A percentile compares a stretch with the other conserved stretches of the same genome.
These are phyloP conservation scores for Vanacampus margaritifer DNA, from an alignment of 2,113 vertebrate genomes.

Conservation along the genomic window DNA sequence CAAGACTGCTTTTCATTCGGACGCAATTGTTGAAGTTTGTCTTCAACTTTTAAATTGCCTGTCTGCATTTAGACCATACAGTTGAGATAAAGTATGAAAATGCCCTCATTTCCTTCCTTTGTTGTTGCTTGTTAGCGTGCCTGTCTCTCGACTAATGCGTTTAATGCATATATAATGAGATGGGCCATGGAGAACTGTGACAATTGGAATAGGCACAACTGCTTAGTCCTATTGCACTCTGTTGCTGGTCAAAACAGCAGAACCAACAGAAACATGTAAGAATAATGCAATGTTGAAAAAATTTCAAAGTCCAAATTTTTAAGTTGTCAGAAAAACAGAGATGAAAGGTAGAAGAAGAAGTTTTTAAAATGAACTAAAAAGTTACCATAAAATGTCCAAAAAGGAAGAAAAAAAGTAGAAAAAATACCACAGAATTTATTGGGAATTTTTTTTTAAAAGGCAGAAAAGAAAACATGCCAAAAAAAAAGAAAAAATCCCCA, in stretches of 20 bases:
- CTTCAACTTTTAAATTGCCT: slow-evolving; percentile 1
- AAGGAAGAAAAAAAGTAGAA: too few relatives aligned
- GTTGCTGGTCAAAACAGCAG: not conserved
- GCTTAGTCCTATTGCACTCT: not conserved
- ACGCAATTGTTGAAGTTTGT: not conserved
- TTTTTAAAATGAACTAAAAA: too few relatives aligned
- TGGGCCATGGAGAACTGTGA: not conserved
- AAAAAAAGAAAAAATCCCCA: too few relatives aligned
- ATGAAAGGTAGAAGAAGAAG: too few relatives aligned
- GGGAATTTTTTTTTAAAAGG: too few relatives aligned
- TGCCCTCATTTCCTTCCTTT: not conserved
- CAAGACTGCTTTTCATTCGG: not conserved
- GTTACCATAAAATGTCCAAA: too few relatives aligned
- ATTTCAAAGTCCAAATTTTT: too few relatives aligned
- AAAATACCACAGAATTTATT: too few relatives aligned
- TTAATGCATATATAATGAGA: slow-evolving; percentile 2
- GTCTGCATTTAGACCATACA: not conserved
- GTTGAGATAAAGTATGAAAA: not conserved
- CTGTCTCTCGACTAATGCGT: not conserved
- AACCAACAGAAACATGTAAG: not conserved
- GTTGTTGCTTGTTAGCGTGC: not conserved
- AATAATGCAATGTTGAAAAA: too few relatives aligned
- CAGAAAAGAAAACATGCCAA: too few relatives aligned
- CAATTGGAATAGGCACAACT: not conserved
- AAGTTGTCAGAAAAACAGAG: too few relatives aligned